Base-by-base conservation (phyloP, 2,888 invertebrate genomes). In the Polydrusus cervinus region DNA sequence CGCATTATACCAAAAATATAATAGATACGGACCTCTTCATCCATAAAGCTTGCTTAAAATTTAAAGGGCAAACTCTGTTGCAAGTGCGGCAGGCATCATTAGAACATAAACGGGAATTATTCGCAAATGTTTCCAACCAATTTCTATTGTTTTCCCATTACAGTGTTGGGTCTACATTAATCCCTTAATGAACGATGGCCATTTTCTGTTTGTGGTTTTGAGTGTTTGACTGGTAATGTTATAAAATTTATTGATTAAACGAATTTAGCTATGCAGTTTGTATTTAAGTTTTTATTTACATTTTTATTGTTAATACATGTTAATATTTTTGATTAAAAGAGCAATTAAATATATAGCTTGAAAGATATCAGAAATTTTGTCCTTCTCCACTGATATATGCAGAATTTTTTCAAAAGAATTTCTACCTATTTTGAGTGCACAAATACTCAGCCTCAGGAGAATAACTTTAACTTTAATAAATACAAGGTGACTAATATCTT, bases 161-260 rank as follows among this genome's bases (percentile, higher is more conserved):
- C 34, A n/a, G 34, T 34, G 55, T 34, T 34, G 7, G 34, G 34
- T 55, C 30, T 14, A 34, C 13, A 55, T 55, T 55, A 55, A 55
- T 55, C 34, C 14, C n/a, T 14, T 55, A 55, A 55, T 55, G 55
- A 55, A n/a, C 34, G n/a, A 34, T 14, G 34, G 55, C 25, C 9
- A 55, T 55, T 55, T 55, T 55, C 55, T 34, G 14, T 55, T 55
- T 55, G 55, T 14, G 34, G 34, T 34, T 34, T 55, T 55, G 13
- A 30, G 14, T 55, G 34, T 55, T 34, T 13, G 34, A 55, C 11
- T 55, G 14, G 14, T 34, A 30, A 55, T 55, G 30, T 11, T 34
- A 14, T 9, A 34, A 14, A 34, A 34, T 55, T 14, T n/a, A 7
- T 55, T 14, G 34, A 34, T 55, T 34, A 34, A 30, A 34, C 7